Base-by-base conservation (phyloP, 2,888 invertebrate species). In the Cybosia mesomella region DNA sequence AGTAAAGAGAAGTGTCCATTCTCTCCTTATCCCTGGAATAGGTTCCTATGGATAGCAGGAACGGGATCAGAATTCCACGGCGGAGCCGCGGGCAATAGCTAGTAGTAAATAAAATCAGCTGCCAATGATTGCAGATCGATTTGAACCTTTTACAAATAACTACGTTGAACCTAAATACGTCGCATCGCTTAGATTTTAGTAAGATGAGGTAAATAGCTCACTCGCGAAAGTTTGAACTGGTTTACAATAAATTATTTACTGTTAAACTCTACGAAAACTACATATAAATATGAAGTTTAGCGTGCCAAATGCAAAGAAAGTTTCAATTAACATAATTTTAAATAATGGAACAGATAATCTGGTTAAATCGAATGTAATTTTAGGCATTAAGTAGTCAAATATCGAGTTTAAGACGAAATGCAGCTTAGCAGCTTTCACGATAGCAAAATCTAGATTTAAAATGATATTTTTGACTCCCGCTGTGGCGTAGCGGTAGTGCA, bases 321-420 rank as follows among this genome's bases (percentile, higher is more conserved):
- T 62, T n/a, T 18, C 43, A 5, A 62, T 39, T 61, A 54, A 68
- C 68, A 68, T 72, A 68, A 62, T 60, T 34, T 59, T 59, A 36
- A 67, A 60, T 61, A 66, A 66, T 66, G 55, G 28, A 24, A 55
- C 24, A 55, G 49, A 13, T 22, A 28, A 55, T 55, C 55, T 55
- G 22, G 70, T 68, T 66, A 58, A 71, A 71, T 67, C 49, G 57
- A 57, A 13, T 77, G n/a, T 28, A n/a, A 4, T 34, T 32, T 28
- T 58, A 58, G 58, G 34, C 4, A n/a, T 58, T 10, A 10, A 18
- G 28, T 8, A 11, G 67, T 65, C 68, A 61, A 28, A 10, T 58
- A 58, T 58, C 11, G 32, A 58, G 28, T 8, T 13, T 28, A 10
- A 10, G 13, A 55, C 7, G 24, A 15, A 28, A 24, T 24, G 13